Evolutionary conservation across 37 sponge, comb jelly and placozoan species (phyloP).

Genomic region (Agelas oroides): DNA sequence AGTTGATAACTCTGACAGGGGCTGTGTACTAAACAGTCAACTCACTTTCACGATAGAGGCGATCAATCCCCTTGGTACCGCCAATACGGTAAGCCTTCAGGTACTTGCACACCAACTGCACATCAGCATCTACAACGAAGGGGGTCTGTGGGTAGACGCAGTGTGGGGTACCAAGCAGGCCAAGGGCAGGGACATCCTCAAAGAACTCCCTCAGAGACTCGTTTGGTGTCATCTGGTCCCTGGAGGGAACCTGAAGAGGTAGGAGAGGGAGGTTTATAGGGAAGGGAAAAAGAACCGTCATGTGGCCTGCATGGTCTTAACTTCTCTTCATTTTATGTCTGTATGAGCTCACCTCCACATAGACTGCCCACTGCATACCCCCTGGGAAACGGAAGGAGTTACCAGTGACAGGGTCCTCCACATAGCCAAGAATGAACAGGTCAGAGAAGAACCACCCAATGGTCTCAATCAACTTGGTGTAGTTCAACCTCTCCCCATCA

Average conservation of each 20-base stretch:
- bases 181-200: constrained; percentile 68
- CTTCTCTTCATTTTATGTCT: no score
- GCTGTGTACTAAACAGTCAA: no score
- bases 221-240: constrained; percentile 25
- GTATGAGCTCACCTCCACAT: constrained; percentile 65
- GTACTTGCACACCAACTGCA: constrained; percentile 93
- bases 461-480: constrained; percentile 58
- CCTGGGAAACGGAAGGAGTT: constrained; percentile 73
- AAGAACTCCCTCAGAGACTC: constrained; percentile 57
- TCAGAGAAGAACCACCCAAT: constrained; percentile 90
- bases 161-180: constrained; percentile 61
- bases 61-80: constrained; percentile 44
- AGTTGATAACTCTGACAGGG: no score
- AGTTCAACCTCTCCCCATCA: constrained; percentile 39
- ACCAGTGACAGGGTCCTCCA: constrained; percentile 82
- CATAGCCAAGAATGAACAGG: constrained; percentile 85
- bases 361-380: constrained; percentile 71
- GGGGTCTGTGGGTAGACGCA: constrained; percentile 40
- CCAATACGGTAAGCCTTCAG: constrained; percentile 64
- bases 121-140: constrained; percentile 74
- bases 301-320: no score
- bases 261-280: no score
- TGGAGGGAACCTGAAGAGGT: constrained; percentile 51
- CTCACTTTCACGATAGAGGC: constrained; percentile 35
- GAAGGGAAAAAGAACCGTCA: no score